These are phyloP conservation scores for Panagrolaimus sp. DNA, from an alignment of 1,140 invertebrate species.

Conservation along the genomic window DNA sequence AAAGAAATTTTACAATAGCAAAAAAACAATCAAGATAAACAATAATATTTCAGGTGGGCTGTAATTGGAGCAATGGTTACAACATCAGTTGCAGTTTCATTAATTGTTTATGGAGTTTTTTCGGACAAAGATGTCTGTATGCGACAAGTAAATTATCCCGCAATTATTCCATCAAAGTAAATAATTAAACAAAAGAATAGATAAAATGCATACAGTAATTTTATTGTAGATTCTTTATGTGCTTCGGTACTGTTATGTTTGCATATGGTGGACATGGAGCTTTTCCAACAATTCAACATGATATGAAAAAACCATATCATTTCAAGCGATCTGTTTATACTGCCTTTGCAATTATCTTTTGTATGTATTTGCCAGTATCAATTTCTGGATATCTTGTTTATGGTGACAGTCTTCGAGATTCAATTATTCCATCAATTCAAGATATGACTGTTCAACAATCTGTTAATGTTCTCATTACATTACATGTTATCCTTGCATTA, in stretches of 20 bases:
- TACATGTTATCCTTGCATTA: slow-evolving; percentile 61
- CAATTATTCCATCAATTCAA: slow-evolving; percentile 56
- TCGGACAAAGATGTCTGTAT: slow-evolving; percentile 39
- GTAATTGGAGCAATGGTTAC: slow-evolving; percentile 57
- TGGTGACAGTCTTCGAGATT: slow-evolving; percentile 53
- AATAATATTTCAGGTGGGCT: slow-evolving; percentile 39
- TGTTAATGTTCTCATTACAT: slow-evolving; percentile 60
- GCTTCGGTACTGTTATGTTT: slow-evolving; percentile 60
- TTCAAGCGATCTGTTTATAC: slow-evolving; percentile 48
- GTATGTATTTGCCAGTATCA: slow-evolving; percentile 55
- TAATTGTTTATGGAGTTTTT: slow-evolving; percentile 47
- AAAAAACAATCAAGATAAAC: too few relatives aligned
- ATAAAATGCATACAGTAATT: slow-evolving; percentile 8
- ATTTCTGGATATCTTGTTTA: slow-evolving; percentile 48
- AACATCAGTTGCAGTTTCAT: slow-evolving; percentile 47
- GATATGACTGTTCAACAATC: slow-evolving; percentile 52
- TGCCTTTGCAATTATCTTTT: slow-evolving; percentile 50
- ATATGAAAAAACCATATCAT: slow-evolving; percentile 61
- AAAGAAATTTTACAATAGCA: neutral
- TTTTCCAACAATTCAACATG: slow-evolving; percentile 63
- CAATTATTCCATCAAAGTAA: slow-evolving; percentile 47
- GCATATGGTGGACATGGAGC: slow-evolving; percentile 62
- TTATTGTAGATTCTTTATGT: slow-evolving; percentile 52
- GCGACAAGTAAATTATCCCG: slow-evolving; percentile 39
- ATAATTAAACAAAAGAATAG: slow-evolving; percentile 10